These are phyloP conservation scores for Gallinago media DNA, from an alignment of 2,113 vertebrate species.

Conservation along the genomic window DNA sequence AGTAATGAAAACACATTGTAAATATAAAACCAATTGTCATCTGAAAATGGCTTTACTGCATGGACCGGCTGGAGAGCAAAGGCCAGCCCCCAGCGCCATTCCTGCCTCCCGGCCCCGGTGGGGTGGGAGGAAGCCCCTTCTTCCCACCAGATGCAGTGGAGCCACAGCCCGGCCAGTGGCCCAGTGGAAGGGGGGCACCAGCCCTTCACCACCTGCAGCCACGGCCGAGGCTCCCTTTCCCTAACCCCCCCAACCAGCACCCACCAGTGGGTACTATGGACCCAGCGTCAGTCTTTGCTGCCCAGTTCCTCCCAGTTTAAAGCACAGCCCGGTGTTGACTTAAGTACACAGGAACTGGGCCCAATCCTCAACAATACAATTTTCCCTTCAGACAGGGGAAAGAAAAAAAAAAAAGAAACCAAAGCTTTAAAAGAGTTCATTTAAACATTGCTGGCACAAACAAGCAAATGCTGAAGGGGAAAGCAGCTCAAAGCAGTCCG, in stretches of 20 bases:
- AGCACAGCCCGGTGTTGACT: not conserved
- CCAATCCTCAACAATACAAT: not conserved
- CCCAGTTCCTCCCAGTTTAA: not conserved
- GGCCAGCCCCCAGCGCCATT: not conserved
- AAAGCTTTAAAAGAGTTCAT: not conserved
- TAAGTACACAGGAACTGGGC: not conserved
- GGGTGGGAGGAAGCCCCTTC: not conserved
- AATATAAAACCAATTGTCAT: not conserved
- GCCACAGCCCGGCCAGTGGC: not conserved
- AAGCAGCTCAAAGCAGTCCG: conserved; percentile 2
- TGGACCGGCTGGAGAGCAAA: not conserved
- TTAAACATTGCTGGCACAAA: not conserved
- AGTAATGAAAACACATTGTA: not conserved
- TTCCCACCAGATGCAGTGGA: not conserved
- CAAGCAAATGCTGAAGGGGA: not conserved
- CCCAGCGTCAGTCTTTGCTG: not conserved
- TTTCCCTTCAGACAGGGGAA: not conserved
- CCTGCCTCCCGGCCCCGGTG: not conserved
- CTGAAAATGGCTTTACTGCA: not conserved
- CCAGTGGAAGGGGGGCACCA: accelerated
- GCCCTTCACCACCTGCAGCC: not conserved
- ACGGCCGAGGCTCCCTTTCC: not conserved
- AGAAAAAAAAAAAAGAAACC: not conserved
- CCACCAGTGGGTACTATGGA: accelerated
- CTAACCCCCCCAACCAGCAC: not conserved